A percentile compares a stretch with the other conserved stretches of the same genome.
These are phyloP conservation scores for Semnornis frantzii DNA, from an alignment of 2,113 vertebrate species.

Conservation along the genomic window DNA sequence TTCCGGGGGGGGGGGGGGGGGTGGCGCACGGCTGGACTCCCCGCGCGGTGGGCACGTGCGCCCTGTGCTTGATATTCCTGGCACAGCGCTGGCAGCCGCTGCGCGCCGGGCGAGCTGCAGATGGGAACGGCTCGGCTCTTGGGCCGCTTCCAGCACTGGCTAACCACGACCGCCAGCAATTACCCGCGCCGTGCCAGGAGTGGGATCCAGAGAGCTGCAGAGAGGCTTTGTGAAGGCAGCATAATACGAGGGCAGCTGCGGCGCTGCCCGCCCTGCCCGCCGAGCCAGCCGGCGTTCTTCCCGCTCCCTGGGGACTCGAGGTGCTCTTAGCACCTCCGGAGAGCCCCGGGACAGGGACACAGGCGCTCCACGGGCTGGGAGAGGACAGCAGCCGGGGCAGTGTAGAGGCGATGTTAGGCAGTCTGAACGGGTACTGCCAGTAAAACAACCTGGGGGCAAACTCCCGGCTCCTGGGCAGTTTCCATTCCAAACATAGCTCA, in stretches of 20 bases:
- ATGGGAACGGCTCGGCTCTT: slow-evolving; percentile 53
- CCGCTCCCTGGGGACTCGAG: neutral
- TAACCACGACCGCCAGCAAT: slow-evolving; percentile 12
- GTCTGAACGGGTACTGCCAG: accelerated
- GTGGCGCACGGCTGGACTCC: neutral
- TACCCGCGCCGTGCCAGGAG: slow-evolving; percentile 18
- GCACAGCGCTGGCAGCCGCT: slow-evolving; percentile 36
- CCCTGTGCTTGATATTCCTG: neutral
- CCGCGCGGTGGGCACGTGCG: accelerated
- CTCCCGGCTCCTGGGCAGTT: neutral
- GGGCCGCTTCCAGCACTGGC: slow-evolving; percentile 63
- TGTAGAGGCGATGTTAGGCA: neutral
- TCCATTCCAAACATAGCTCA: accelerated
- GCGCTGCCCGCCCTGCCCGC: neutral
- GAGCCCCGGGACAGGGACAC: neutral
- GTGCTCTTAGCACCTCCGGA: neutral
- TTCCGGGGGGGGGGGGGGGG: no score
- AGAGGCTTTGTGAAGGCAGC: slow-evolving; percentile 58
- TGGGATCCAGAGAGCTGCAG: slow-evolving; percentile 50
- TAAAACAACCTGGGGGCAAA: neutral
- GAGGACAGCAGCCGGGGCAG: neutral
- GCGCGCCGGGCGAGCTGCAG: slow-evolving; percentile 21
- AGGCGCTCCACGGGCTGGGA: accelerated
- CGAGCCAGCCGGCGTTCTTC: neutral
- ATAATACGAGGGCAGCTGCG: slow-evolving; percentile 70